A percentile compares a stretch with the other conserved stretches of the same genome.
These are phyloP conservation scores for Datnioides undecimradiatus DNA, from an alignment of 2,113 vertebrate species.

Conservation along the genomic window DNA sequence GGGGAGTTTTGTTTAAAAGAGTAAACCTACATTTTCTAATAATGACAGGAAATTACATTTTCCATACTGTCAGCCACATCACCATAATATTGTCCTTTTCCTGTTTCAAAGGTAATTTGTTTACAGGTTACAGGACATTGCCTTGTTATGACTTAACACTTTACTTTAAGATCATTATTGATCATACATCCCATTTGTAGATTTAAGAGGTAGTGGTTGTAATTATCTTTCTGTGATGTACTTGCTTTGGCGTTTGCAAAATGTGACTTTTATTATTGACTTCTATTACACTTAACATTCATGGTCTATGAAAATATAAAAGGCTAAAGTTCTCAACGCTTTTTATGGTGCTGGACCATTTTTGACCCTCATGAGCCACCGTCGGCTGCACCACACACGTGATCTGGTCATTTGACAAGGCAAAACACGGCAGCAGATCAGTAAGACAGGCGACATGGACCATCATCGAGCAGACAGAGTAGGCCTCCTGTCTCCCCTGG, in stretches of 20 bases:
- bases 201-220: background rate
- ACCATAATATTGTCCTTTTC: background rate
- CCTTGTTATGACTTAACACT: too few relatives aligned
- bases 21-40: background rate
- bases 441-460: conserved; percentile 64
- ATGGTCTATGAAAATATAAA: background rate
- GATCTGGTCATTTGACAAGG: conserved; percentile 70
- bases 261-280: background rate
- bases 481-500: conserved; percentile 84
- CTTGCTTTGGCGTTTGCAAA: background rate
- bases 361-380: conserved; percentile 54
- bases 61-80: background rate
- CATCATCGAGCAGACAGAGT: conserved; percentile 66
- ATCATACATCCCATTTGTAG: background rate
- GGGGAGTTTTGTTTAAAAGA: background rate
- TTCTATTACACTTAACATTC: background rate
- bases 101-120: background rate
- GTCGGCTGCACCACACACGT: conserved; percentile 57
- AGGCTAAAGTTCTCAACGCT: too few relatives aligned
- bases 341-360: background rate
- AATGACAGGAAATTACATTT: background rate
- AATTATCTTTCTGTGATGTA: background rate
- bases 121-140: background rate
- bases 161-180: background rate
- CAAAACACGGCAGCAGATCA: conserved; percentile 59